Conservation (phyloP, 30 jellyfish, hydroid and myxozoan genomes). For the Cassiopea andromeda region DNA sequence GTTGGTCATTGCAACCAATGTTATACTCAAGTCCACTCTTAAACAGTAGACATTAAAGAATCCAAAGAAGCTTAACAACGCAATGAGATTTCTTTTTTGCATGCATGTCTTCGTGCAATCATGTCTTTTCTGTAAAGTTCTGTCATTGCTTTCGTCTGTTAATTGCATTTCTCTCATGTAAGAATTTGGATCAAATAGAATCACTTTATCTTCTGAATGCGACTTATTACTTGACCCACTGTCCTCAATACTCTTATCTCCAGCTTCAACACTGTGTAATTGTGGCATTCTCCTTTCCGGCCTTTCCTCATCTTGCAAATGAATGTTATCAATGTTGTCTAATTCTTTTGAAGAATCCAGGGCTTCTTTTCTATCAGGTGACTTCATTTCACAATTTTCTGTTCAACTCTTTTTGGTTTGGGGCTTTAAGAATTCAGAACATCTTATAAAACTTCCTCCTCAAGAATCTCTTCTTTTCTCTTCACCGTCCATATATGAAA, state of each 20-base stretch:
- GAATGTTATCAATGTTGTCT: neutral
- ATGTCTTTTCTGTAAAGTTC: neutral
- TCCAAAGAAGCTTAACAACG: conserved; percentile 90
- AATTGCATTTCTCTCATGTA: conserved; percentile 57
- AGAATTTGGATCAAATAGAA: conserved; percentile 62
- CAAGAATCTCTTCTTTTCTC: neutral
- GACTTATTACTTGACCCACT: neutral
- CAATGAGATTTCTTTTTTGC: conserved; percentile 86
- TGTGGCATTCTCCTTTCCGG: neutral
- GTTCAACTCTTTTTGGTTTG: neutral
- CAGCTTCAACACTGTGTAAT: neutral
- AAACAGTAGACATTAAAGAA: conserved; percentile 92
- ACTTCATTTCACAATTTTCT: neutral
- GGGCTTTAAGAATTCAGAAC: neutral
- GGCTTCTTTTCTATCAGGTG: neutral
- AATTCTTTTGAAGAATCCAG: neutral
- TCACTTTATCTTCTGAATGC: conserved; percentile 61
- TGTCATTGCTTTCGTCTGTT: neutral
- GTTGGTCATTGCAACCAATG: conserved; percentile 97
- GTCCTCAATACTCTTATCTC: neutral
- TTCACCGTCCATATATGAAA: neutral
- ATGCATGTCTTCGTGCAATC: conserved; percentile 64
- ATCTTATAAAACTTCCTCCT: neutral
- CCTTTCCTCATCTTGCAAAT: neutral
- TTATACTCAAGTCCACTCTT: conserved; percentile 92